Base-by-base conservation (phyloP, 2,797 vertebrate species). In the Enteromius trimaculatus region DNA sequence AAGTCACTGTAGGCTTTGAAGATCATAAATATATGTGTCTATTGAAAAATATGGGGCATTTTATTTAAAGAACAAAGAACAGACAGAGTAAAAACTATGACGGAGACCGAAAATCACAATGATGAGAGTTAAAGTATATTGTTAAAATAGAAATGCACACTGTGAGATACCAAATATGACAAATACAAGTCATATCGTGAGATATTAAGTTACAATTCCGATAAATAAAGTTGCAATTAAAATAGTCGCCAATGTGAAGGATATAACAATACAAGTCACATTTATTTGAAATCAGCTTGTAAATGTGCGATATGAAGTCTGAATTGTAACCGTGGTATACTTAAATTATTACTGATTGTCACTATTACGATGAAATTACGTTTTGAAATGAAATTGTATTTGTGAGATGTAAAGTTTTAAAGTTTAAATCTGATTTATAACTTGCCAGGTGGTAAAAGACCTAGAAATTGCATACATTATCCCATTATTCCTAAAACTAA, bases 21-120 rank as follows among this genome's bases (percentile, higher is more conserved):
- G n/a, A 62, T 44, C 21, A 60, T 42, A 76, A 23, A 77, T 62
- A 77, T 62, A 26, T 19, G 37, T 60, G 37, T 62, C 34, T 21
- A 14, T 19, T 65, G 26, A 21, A 49, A 49, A 65, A n/a, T 49
- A 16, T 47, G 23, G 60, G 42, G 4, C 42, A 23, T 66, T 66
- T 79, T 65, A 49, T 26, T 58, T 60, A 60, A 26, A 60, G 58
- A 26, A 58, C n/a, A 58, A 58, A 58, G n/a, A 60, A 26, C n/a
- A 60, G 23, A 26, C 42, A 71, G 23, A 17, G 68, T 31, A 21
- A 51, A 49, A 58, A 19, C 31, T 4, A 60, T 29, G 7, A 62
- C 13, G 7, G 60, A 8, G n/a, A 58, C 10, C 10, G 4, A 62
- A 29, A 62, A 62, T 62, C 58, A 29, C 58, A 62, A 14, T 62